A percentile compares a stretch with the other conserved stretches of the same genome.
These are phyloP conservation scores for Trissolcus japonicus DNA, from an alignment of 2,888 invertebrate genomes.

Conservation along the genomic window DNA sequence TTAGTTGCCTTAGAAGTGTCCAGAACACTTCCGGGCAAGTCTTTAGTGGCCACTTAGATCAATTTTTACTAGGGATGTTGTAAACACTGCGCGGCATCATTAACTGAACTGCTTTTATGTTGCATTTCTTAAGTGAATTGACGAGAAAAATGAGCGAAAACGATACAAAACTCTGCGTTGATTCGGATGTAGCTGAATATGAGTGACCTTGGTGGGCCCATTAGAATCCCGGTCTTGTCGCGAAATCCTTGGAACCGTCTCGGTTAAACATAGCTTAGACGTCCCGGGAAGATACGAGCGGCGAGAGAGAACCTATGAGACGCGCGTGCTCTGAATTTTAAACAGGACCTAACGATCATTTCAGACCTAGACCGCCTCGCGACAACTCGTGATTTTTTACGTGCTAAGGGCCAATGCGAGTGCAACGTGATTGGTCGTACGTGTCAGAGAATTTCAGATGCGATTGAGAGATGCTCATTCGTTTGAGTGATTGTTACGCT, in stretches of 20 bases:
- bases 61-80: no score
- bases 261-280: constrained; percentile 45
- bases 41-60: no score
- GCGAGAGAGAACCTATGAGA: constrained; percentile 60
- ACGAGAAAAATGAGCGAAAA: constrained; percentile 7
- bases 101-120: constrained; percentile 38
- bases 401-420: constrained; percentile 25
- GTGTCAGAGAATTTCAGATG: constrained; percentile 28
- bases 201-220: constrained; percentile 59
- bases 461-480: constrained; percentile 19
- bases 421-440: constrained; percentile 32
- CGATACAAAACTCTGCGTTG: constrained; percentile 34
- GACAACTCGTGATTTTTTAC: constrained; percentile 44
- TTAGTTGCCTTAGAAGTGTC: no score
- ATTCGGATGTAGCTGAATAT: constrained; percentile 41
- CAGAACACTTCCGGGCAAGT: no score
- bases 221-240: constrained; percentile 61
- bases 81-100: constrained; percentile 32
- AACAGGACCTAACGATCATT: constrained; percentile 61
- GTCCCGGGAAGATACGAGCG: constrained; percentile 43
- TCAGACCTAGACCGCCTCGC: constrained; percentile 39
- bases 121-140: constrained; percentile 12
- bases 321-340: constrained; percentile 63
- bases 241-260: constrained; percentile 28
- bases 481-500: constrained; percentile 28